Conservation (phyloP, 1,140 invertebrate genomes). For the Trichonephila clavata region DNA sequence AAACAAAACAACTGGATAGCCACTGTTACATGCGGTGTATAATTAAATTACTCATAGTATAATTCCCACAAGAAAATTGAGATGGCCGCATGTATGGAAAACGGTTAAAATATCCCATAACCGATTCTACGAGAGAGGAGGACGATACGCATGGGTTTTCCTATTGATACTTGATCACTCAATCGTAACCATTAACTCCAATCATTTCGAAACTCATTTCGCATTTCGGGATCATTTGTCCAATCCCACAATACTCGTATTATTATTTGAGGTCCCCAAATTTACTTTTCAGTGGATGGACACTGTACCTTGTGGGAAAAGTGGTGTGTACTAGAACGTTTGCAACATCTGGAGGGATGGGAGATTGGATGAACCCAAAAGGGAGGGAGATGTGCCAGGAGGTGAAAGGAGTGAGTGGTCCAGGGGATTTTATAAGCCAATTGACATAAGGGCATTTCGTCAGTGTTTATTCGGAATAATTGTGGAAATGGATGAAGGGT, state of each 20-base stretch:
- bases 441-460: background rate
- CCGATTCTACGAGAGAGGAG: background rate
- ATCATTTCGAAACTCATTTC: constrained; percentile 41
- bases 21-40: background rate
- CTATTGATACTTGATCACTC: background rate
- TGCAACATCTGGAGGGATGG: background rate
- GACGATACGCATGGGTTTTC: background rate
- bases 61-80: constrained; percentile 24
- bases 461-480: too few species aligned
- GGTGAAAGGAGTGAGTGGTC: background rate
- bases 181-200: constrained; percentile 17
- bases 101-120: background rate
- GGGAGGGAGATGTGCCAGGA: background rate
- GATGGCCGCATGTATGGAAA: background rate
- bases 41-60: background rate
- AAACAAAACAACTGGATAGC: too few species aligned
- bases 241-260: background rate
- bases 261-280: background rate
- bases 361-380: background rate
- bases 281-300: background rate
- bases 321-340: background rate
- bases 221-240: background rate
- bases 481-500: too few species aligned
- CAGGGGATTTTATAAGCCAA: background rate
- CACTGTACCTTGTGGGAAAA: background rate